Conservation (phyloP, 2,113 vertebrate species). For the Heteronetta atricapilla region DNA sequence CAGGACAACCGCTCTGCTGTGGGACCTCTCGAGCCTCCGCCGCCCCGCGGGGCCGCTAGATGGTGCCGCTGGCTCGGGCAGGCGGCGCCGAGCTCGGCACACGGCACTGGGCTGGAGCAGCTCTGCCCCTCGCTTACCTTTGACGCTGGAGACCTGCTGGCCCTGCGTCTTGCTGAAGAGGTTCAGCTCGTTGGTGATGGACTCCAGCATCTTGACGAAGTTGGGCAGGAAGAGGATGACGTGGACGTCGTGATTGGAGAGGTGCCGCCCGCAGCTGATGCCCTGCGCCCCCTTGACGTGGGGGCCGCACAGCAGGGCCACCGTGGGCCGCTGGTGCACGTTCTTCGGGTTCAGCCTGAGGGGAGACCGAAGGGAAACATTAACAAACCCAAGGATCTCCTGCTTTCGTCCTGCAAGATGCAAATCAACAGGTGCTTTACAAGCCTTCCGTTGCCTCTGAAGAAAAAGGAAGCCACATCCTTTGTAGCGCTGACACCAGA, state of each 20-base stretch:
- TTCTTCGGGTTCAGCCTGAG: conserved; percentile 95
- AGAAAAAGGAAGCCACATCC: conserved; percentile 15
- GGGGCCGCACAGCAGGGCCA: conserved; percentile 92
- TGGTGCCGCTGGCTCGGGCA: conserved; percentile 16
- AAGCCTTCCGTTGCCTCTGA: not conserved
- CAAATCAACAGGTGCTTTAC: not conserved
- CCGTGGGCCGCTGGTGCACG: conserved; percentile 93
- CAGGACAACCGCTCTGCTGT: not conserved
- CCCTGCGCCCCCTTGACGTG: conserved; percentile 98
- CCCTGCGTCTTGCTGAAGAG: conserved; percentile 92
- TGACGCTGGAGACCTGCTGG: conserved; percentile 92
- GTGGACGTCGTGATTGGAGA: conserved; percentile 96
- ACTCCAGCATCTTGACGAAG: conserved; percentile 97
- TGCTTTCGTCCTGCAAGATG: not conserved
- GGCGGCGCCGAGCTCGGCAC: not conserved
- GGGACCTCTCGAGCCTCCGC: not conserved
- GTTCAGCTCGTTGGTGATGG: conserved; percentile 91
- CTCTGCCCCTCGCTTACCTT: conserved; percentile 74
- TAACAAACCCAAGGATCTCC: not conserved
- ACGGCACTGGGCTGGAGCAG: rapidly evolving
- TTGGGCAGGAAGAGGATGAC: conserved; percentile 95
- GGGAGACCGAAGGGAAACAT: not conserved
- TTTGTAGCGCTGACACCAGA: rapidly evolving
- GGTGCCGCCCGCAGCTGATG: conserved; percentile 94
- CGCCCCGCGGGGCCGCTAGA: conserved; percentile 27